phyloP scores from a whole-genome alignment of 2,888 invertebrate species.

The Julus scandinavius region DNA sequence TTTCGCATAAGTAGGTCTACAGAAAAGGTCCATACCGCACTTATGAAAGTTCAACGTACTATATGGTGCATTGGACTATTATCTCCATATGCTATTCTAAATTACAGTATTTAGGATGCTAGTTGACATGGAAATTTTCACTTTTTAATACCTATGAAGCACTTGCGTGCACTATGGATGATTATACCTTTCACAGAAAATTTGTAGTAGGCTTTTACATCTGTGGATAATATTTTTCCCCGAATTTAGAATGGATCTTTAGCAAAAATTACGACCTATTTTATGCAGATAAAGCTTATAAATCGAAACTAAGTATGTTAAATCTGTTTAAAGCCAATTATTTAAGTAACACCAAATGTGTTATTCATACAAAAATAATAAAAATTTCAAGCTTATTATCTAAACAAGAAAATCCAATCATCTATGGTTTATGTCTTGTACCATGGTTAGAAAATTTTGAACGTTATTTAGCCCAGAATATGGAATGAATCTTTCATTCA shows the following conservation, averaged over 20 bases:
- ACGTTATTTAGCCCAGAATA: too few species aligned
- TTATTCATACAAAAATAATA: too few species aligned
- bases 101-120: slow-evolving; percentile 26
- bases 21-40: neutral
- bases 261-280: neutral
- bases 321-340: too few species aligned
- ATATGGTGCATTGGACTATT: neutral
- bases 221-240: neutral
- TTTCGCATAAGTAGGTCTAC: neutral
- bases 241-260: neutral
- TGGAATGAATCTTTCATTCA: too few species aligned
- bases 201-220: neutral
- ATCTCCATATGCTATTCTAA: neutral
- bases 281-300: too few species aligned
- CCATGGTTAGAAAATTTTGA: too few species aligned
- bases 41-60: neutral
- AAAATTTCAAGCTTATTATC: too few species aligned
- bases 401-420: too few species aligned
- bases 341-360: too few species aligned
- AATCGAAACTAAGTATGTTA: too few species aligned
- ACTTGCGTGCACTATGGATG: neutral
- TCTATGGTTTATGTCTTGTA: too few species aligned
- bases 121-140: neutral
- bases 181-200: neutral
- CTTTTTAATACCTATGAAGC: neutral